Conservation (phyloP, 2,888 invertebrate genomes). For the Euzophera pinguis region DNA sequence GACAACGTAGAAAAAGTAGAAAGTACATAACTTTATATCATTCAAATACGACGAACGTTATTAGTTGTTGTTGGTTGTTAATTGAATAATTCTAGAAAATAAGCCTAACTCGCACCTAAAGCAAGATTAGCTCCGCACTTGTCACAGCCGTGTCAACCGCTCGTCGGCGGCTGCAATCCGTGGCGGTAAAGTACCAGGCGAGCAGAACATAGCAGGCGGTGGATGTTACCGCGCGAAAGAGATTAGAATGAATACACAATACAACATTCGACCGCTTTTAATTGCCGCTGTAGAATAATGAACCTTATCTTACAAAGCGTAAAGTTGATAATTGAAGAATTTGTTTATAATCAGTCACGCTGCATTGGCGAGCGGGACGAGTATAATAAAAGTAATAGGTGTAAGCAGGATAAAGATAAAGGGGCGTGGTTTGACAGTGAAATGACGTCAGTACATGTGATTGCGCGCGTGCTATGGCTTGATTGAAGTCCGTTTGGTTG, state of each 20-base stretch:
- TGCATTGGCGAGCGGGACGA: conserved; percentile 51
- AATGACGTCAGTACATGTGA: conserved; percentile 68
- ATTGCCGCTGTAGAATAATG: conserved; percentile 29
- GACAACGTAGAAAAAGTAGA: too few species aligned
- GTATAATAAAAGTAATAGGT: neutral
- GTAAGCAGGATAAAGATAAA: conserved; percentile 16
- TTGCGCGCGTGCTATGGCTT: conserved; percentile 54
- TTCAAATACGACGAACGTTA: too few species aligned
- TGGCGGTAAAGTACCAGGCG: conserved; percentile 78
- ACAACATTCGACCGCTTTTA: conserved; percentile 29
- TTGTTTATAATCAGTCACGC: conserved; percentile 46
- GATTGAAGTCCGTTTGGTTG: conserved; percentile 52
- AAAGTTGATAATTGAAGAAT: conserved; percentile 35
- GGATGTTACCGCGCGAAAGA: conserved; percentile 34
- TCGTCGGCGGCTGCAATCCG: conserved; percentile 74
- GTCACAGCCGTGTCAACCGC: conserved; percentile 71
- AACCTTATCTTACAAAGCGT: conserved; percentile 30
- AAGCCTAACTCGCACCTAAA: conserved; percentile 13
- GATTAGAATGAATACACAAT: conserved; percentile 41
- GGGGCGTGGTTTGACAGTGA: conserved; percentile 50
- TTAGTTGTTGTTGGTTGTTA: too few species aligned
- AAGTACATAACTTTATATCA: neutral
- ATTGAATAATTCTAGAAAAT: neutral
- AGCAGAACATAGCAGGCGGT: conserved; percentile 48
- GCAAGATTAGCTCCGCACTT: conserved; percentile 49